Evolutionary conservation across 2,797 vertebrate genomes (phyloP), one percentile per base, ranked within the genome.

Genomic region (Meda fulgida): DNA sequence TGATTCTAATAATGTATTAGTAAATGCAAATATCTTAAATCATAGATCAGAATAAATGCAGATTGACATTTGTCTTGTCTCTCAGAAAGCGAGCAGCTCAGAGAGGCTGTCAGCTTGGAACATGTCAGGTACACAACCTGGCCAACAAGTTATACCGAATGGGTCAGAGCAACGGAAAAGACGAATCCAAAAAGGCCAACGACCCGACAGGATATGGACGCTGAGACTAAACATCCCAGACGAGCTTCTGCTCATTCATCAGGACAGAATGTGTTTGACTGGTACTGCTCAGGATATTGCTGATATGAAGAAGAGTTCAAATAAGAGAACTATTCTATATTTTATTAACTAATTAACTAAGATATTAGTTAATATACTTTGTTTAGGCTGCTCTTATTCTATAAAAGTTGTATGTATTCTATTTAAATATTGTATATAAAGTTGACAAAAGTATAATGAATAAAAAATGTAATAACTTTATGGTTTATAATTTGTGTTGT

Each of bases 111-210:
- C 92, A 96, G 76, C 92, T 96, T 0, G 95, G 96, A 29, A 97
- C 96, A 0, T 97, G 96, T 87, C 96, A 96, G 84, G 75, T 96
- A 36, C 96, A 96, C 92, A 96, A 95, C 88, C 92, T 96, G 85
- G 96, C 94, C 88, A 95, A 85, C 90, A 92, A 91, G 1, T 92
- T 97, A n/a, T 95, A 95, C 87, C 89, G 92, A 46, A 92, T 96
- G 43, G 91, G 94, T 78, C 92, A 94, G 78, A 94, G 87, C 0
- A 92, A 36, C 1, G 92, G 92, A 58, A 96, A 95, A 85, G 95
- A 95, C 0, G 85, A 92, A 85, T 96, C 95, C 1, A 92, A 92
- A 82, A 93, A 88, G 1, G 94, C 92, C 53, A 89, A 89, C 1
- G 93, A 95, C 84, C 95, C 96, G 0, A 92, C 93, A 51, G 96